phyloP scores from a whole-genome alignment of 2,888 invertebrate genomes.

The Panopea generosa region DNA sequence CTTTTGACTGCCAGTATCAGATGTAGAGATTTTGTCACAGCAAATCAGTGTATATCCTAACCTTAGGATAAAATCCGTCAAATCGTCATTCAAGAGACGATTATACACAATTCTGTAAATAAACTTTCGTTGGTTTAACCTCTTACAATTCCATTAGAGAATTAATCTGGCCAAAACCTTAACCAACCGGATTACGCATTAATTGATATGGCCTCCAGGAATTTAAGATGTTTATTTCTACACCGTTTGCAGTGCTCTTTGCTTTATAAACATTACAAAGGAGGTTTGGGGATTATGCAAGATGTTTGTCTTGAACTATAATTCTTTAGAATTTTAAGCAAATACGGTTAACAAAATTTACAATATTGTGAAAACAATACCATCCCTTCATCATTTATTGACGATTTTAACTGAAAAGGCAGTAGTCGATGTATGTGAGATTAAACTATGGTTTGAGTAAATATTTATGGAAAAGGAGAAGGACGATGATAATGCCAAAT shows the following conservation, averaged over 20 bases:
- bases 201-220: slow-evolving; percentile 40
- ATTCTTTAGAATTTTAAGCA: not conserved
- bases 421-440: too few species aligned
- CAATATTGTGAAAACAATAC: slow-evolving; percentile 5
- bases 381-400: too few species aligned
- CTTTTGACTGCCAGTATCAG: too few species aligned
- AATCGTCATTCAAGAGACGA: slow-evolving; percentile 30
- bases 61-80: slow-evolving; percentile 40
- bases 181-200: slow-evolving; percentile 39
- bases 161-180: slow-evolving; percentile 42
- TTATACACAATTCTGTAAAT: slow-evolving; percentile 54
- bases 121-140: slow-evolving; percentile 53
- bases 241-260: too few species aligned
- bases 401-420: too few species aligned
- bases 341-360: not conserved
- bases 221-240: too few species aligned
- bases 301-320: not conserved
- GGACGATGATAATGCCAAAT: too few species aligned
- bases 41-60: slow-evolving; percentile 41
- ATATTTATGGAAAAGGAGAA: too few species aligned
- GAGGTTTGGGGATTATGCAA: not conserved
- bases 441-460: too few species aligned
- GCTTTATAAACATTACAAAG: not conserved
- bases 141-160: slow-evolving; percentile 57
- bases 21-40: slow-evolving; percentile 8